These are phyloP conservation scores for Caenorhabditis sp. DNA, from an alignment of 2,888 invertebrate species.

Conservation along the genomic window DNA sequence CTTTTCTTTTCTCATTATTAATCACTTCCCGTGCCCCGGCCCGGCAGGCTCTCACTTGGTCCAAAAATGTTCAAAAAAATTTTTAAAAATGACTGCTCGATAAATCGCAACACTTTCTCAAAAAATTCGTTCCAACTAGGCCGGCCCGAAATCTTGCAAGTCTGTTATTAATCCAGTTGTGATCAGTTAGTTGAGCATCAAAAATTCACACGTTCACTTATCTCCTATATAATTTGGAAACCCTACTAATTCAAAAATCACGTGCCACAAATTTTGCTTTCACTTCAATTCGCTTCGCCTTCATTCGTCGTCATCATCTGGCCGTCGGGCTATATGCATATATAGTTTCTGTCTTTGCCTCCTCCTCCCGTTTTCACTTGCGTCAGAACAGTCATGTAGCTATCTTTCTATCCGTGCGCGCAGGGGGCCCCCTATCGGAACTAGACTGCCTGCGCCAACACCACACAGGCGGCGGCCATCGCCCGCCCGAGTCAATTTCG, in stretches of 20 bases:
- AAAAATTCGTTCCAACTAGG: too few species aligned
- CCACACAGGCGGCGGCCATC: conserved; percentile 22
- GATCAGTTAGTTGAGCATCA: too few species aligned
- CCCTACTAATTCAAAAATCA: too few species aligned
- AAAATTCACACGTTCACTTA: too few species aligned
- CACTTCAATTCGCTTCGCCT: not conserved
- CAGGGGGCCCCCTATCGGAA: conserved; percentile 42
- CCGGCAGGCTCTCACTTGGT: too few species aligned
- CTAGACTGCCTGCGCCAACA: conserved; percentile 49
- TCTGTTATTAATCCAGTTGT: too few species aligned
- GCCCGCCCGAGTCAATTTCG: conserved; percentile 38
- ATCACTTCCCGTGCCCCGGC: not conserved
- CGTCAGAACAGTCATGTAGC: conserved; percentile 56
- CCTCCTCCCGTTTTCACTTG: conserved; percentile 45
- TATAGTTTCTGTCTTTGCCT: conserved; percentile 44
- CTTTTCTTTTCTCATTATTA: not conserved
- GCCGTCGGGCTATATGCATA: conserved; percentile 35
- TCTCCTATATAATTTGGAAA: too few species aligned
- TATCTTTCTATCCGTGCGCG: conserved; percentile 32
- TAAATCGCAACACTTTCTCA: too few species aligned
- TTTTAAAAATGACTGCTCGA: too few species aligned
- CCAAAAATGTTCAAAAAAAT: too few species aligned
- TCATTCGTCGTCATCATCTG: conserved; percentile 10
- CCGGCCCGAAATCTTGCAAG: too few species aligned
- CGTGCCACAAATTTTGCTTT: too few species aligned